Conservation (phyloP, 2,888 invertebrate species). For the Coenonympha glycerion region DNA sequence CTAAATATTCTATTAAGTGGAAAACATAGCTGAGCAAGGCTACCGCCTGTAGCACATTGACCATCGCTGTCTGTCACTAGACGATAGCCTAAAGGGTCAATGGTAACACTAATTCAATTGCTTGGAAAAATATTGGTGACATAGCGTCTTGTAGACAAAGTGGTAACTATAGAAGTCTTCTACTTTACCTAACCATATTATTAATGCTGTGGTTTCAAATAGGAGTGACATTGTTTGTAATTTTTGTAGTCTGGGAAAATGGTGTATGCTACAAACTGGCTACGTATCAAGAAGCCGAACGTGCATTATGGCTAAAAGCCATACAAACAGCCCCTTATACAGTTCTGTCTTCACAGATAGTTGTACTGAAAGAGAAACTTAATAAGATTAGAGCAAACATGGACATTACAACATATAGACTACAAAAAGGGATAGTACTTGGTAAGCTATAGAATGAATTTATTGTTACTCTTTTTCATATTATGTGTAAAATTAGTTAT, state of each 20-base stretch:
- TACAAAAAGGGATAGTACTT: constrained; percentile 80
- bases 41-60: too few species aligned
- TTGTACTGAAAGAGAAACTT: constrained; percentile 78
- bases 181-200: too few species aligned
- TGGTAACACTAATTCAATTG: too few species aligned
- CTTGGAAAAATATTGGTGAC: too few species aligned
- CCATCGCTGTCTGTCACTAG: too few species aligned
- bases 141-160: too few species aligned
- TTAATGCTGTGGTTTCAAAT: too few species aligned
- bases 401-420: constrained; percentile 82
- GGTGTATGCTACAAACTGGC: constrained; percentile 88
- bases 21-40: too few species aligned
- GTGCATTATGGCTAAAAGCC: constrained; percentile 89
- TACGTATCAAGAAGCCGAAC: constrained; percentile 85
- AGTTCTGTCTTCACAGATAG: constrained; percentile 84
- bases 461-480: neutral
- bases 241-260: constrained; percentile 84
- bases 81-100: too few species aligned
- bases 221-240: neutral
- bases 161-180: too few species aligned
- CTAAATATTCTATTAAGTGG: too few species aligned
- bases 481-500: too few species aligned
- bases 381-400: constrained; percentile 78
- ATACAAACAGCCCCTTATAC: constrained; percentile 90
- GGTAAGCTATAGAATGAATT: constrained; percentile 60